phyloP scores from a whole-genome alignment of 2,113 vertebrate species.

The Oryzias woworae region DNA sequence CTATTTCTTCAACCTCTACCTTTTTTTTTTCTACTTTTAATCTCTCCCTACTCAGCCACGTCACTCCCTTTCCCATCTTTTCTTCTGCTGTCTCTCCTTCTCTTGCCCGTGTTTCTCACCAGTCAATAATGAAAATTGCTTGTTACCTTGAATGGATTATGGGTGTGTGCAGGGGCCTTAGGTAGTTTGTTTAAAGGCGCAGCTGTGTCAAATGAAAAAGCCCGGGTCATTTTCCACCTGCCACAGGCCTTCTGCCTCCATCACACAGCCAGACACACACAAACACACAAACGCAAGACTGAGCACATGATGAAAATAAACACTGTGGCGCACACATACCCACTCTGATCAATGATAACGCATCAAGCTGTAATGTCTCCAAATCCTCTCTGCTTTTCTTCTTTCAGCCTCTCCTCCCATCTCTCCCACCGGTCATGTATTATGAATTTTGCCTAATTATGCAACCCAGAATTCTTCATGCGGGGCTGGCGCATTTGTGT shows the following conservation, averaged over 20 bases:
- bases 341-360: conserved; percentile 52
- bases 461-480: conserved; percentile 65
- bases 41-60: conserved; percentile 45
- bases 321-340: conserved; percentile 12
- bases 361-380: conserved; percentile 38
- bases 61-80: conserved; percentile 59
- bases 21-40: conserved; percentile 56
- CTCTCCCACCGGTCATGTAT: conserved; percentile 67
- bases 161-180: conserved; percentile 63
- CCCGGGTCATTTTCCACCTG: conserved; percentile 73
- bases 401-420: conserved; percentile 6
- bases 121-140: conserved; percentile 83
- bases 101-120: conserved; percentile 62
- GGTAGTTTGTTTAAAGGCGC: conserved; percentile 79
- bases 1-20: conserved; percentile 51
- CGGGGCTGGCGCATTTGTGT: conserved; percentile 66
- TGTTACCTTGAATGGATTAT: conserved; percentile 82
- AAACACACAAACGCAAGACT: conserved; percentile 10
- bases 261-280: conserved; percentile 26
- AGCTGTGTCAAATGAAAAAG: conserved; percentile 76
- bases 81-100: not conserved
- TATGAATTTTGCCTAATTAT: conserved; percentile 79
- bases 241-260: conserved; percentile 62
- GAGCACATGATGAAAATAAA: conserved; percentile 38
- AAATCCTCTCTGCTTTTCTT: conserved; percentile 17